These are phyloP conservation scores for Seriola rivoliana DNA, from an alignment of 2,113 vertebrate genomes.

Conservation along the genomic window DNA sequence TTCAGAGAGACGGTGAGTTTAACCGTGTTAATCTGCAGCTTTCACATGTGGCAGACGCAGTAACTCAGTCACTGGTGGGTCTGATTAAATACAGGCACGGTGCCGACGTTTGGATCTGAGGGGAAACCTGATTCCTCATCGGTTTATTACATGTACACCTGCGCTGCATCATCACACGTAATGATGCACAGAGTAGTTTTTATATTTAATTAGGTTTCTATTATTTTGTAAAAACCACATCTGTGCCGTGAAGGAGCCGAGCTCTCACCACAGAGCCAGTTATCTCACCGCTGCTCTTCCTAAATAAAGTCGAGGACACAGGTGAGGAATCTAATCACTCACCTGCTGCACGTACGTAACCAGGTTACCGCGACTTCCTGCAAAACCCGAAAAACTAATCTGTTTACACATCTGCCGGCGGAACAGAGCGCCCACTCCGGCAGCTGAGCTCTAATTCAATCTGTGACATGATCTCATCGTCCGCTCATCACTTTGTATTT, in stretches of 20 bases:
- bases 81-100: no score
- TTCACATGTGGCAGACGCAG: no score
- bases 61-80: no score
- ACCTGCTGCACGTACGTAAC: not conserved
- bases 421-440: not conserved
- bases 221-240: not conserved
- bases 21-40: no score
- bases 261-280: not conserved
- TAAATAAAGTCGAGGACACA: not conserved
- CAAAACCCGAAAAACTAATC: not conserved
- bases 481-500: not conserved
- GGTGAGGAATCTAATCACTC: not conserved
- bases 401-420: not conserved
- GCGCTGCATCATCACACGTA: not conserved
- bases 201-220: not conserved
- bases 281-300: not conserved
- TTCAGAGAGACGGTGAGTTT: conserved; percentile 62
- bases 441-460: not conserved
- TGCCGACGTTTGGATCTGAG: no score
- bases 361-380: not conserved
- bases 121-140: not conserved
- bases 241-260: not conserved
- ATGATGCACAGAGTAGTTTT: not conserved
- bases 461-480: not conserved
- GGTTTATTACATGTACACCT: not conserved